A percentile compares a stretch with the other conserved stretches of the same genome.
These are phyloP conservation scores for Bellardia pandia DNA, from an alignment of 2,888 invertebrate species.

Conservation along the genomic window DNA sequence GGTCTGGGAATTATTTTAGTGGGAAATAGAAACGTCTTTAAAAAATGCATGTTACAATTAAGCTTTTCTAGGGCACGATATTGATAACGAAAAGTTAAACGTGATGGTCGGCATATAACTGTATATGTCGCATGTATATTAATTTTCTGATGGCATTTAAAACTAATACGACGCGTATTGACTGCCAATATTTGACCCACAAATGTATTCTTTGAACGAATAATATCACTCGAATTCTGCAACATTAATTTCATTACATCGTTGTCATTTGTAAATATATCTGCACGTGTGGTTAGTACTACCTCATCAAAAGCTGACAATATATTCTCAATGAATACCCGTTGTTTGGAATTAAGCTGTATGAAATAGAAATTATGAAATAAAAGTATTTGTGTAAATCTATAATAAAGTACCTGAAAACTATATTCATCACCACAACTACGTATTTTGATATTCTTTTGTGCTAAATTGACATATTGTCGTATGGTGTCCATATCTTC, in stretches of 20 bases:
- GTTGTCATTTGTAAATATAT: slow-evolving; percentile 4
- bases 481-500: slow-evolving; percentile 79
- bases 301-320: slow-evolving; percentile 57
- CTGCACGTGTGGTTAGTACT: slow-evolving; percentile 48
- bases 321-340: slow-evolving; percentile 53
- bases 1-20: slow-evolving; percentile 7
- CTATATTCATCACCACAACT: slow-evolving; percentile 55
- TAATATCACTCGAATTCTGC: slow-evolving; percentile 33
- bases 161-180: slow-evolving; percentile 76
- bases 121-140: slow-evolving; percentile 74
- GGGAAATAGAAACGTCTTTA: slow-evolving; percentile 54
- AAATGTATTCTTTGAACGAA: slow-evolving; percentile 23
- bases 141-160: slow-evolving; percentile 76
- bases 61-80: slow-evolving; percentile 77
- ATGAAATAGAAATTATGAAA: too few species aligned
- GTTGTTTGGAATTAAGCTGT: slow-evolving; percentile 51
- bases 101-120: slow-evolving; percentile 78
- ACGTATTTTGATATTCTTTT: slow-evolving; percentile 76
- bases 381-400: background rate
- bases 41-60: slow-evolving; percentile 65
- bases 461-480: slow-evolving; percentile 75
- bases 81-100: slow-evolving; percentile 79
- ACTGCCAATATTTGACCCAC: slow-evolving; percentile 46
- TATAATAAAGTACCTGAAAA: slow-evolving; percentile 46
- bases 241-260: slow-evolving; percentile 37